Evolutionary conservation across 1,140 invertebrate genomes (phyloP).

Genomic region (Ips nitidus): DNA sequence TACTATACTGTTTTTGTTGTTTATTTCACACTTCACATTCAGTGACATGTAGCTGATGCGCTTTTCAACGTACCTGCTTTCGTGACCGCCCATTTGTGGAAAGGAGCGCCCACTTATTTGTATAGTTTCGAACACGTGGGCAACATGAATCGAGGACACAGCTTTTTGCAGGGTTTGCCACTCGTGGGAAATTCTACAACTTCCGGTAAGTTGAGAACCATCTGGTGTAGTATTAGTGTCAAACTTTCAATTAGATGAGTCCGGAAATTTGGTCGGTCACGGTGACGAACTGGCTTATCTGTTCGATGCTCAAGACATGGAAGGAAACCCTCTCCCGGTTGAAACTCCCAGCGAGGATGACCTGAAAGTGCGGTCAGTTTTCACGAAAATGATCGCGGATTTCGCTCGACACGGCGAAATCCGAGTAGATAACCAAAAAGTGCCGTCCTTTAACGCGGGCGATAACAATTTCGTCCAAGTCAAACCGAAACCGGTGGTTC

Average conservation of each 20-base stretch:
- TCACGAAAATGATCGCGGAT: constrained; percentile 65
- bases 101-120: constrained; percentile 61
- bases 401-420: constrained; percentile 61
- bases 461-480: constrained; percentile 61
- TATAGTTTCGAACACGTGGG: constrained; percentile 74
- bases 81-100: constrained; percentile 66
- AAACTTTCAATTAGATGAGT: constrained; percentile 1
- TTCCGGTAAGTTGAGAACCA: constrained; percentile 9
- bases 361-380: constrained; percentile 61
- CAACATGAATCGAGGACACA: constrained; percentile 60
- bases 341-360: constrained; percentile 56
- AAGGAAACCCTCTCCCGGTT: constrained; percentile 56
- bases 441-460: constrained; percentile 53
- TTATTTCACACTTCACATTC: not conserved
- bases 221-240: not conserved
- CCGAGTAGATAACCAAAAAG: constrained; percentile 43
- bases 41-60: constrained; percentile 58
- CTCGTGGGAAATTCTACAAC: constrained; percentile 50
- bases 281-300: constrained; percentile 71
- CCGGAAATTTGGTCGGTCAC: constrained; percentile 57
- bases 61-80: constrained; percentile 74
- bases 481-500: constrained; percentile 52
- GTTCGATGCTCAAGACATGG: constrained; percentile 63
- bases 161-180: constrained; percentile 64
- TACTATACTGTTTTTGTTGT: not conserved